These are phyloP conservation scores for Atta cephalotes DNA, from an alignment of 1,140 invertebrate genomes.

Conservation along the genomic window DNA sequence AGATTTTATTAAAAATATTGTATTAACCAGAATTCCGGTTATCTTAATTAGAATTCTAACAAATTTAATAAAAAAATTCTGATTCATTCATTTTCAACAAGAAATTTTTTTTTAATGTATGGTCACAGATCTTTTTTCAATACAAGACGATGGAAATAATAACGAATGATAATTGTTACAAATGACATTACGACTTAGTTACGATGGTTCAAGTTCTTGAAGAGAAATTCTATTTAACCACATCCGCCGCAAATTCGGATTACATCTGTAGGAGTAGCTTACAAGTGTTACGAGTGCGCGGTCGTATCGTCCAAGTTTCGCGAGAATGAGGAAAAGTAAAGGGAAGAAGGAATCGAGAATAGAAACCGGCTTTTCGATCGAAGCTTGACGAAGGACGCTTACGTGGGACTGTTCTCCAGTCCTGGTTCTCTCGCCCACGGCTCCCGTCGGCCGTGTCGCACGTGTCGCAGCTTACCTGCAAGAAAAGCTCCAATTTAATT, in stretches of 20 bases:
- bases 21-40: no score
- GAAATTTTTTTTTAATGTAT: no score
- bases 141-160: not conserved
- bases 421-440: constrained; percentile 4
- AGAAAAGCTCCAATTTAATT: constrained; percentile 70
- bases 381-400: constrained; percentile 16
- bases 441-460: constrained; percentile 31
- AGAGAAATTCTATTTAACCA: constrained; percentile 57
- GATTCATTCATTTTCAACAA: no score
- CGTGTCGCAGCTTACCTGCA: constrained; percentile 64
- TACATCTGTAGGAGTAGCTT: constrained; percentile 14
- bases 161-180: not conserved
- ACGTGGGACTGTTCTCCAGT: not conserved
- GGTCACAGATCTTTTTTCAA: not conserved
- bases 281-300: not conserved
- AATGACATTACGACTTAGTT: not conserved
- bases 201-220: not conserved
- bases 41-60: no score
- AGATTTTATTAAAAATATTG: no score
- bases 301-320: constrained; percentile 39
- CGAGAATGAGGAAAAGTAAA: not conserved
- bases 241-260: constrained; percentile 38
- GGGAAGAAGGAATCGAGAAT: not conserved
- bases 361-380: constrained; percentile 22
- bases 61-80: no score